Conservation (phyloP, 2,797 vertebrate species). For the Myiotriccus ornatus region DNA sequence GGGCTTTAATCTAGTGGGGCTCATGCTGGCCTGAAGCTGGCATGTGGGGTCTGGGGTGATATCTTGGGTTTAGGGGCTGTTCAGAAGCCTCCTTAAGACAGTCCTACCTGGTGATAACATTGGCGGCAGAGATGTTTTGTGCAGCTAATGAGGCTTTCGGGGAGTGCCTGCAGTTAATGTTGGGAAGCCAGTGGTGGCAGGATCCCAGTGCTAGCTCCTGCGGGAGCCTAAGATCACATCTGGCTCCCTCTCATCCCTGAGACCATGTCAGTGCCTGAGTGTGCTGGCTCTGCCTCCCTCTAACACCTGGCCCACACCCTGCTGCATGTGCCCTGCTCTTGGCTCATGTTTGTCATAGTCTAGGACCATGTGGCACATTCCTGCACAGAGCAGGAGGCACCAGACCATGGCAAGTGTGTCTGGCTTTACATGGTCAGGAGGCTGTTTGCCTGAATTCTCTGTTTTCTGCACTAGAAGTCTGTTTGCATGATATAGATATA, state of each 20-base stretch:
- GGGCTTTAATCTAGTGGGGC: neutral
- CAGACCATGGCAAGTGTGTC: neutral
- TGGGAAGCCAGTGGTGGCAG: accelerated
- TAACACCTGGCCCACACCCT: neutral
- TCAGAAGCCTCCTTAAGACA: neutral
- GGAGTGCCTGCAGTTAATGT: neutral
- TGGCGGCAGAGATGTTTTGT: neutral
- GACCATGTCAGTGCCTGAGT: neutral
- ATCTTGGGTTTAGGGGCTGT: neutral
- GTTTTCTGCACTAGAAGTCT: neutral
- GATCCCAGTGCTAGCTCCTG: neutral
- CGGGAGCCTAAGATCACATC: neutral
- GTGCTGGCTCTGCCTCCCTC: neutral
- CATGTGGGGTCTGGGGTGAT: neutral
- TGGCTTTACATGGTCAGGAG: accelerated
- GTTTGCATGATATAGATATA: accelerated
- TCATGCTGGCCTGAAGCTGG: neutral
- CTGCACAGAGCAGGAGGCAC: neutral
- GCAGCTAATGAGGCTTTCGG: neutral
- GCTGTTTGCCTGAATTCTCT: neutral
- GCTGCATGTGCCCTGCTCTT: accelerated
- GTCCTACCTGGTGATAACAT: neutral
- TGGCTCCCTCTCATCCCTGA: neutral
- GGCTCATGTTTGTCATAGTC: accelerated
- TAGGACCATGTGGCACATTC: neutral